Conservation (phyloP, 92 coral and sea anemone genomes). For the Porites rus region DNA sequence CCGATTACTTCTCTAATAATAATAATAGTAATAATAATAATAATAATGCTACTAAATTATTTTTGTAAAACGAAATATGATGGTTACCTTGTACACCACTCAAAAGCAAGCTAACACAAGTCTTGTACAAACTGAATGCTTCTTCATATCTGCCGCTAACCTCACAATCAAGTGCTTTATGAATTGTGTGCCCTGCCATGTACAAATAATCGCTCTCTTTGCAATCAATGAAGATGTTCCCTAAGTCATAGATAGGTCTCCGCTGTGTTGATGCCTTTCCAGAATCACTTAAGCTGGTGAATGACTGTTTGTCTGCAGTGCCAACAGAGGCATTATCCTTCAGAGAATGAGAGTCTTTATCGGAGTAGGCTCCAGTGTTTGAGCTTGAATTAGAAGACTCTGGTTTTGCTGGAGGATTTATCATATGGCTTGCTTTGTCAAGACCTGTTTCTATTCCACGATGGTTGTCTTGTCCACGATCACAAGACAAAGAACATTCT, state of each 20-base stretch:
- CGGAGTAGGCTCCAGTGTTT: not conserved
- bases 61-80: not conserved
- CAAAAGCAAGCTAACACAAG: constrained; percentile 90
- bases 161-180: constrained; percentile 89
- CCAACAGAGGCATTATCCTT: constrained; percentile 25
- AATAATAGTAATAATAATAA: no score
- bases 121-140: constrained; percentile 92
- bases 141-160: constrained; percentile 92
- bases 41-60: not conserved
- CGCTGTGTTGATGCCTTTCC: constrained; percentile 19
- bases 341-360: not conserved
- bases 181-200: constrained; percentile 91
- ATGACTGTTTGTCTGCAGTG: not conserved
- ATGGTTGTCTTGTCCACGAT: not conserved
- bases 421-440: not conserved
- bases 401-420: not conserved
- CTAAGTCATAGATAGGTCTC: constrained; percentile 57
- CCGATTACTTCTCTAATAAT: no score
- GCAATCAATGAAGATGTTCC: constrained; percentile 56
- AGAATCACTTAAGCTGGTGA: constrained; percentile 9
- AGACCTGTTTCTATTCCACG: not conserved
- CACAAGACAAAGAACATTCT: not conserved
- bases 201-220: constrained; percentile 85
- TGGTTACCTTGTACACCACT: constrained; percentile 94
- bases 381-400: constrained; percentile 4